Evolutionary conservation across 2,113 vertebrate species (phyloP).

Genomic region (Burhinus bistriatus): DNA sequence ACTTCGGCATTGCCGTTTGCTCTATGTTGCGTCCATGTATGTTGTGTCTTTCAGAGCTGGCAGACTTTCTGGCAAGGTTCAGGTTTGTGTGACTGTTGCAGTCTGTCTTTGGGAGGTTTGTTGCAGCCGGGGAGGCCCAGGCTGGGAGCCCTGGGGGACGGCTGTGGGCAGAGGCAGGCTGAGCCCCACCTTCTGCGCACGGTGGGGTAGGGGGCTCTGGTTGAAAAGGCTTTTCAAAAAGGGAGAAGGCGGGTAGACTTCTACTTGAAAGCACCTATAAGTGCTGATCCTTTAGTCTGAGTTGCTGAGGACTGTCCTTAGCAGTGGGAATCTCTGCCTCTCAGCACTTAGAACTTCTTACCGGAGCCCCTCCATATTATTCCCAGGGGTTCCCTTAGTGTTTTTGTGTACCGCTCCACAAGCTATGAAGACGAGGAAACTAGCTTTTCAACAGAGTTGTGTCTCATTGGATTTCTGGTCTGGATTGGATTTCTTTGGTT

Average conservation of each 20-base stretch:
- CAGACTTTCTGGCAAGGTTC: not conserved
- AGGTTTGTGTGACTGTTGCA: not conserved
- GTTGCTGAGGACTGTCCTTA: not conserved
- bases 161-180: not conserved
- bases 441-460: not conserved
- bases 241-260: not conserved
- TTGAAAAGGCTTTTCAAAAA: not conserved
- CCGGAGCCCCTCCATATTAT: not conserved
- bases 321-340: not conserved
- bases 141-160: not conserved
- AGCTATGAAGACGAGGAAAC: not conserved
- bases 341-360: not conserved
- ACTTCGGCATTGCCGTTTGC: not conserved
- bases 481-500: not conserved
- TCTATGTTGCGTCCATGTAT: accelerated
- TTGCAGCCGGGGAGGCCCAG: not conserved
- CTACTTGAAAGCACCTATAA: not conserved
- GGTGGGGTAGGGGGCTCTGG: not conserved
- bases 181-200: not conserved
- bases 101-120: not conserved
- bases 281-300: not conserved
- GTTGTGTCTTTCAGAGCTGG: not conserved
- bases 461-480: not conserved
- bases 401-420: accelerated
- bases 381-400: not conserved